Evolutionary conservation across 2,797 vertebrate genomes (phyloP), one percentile per base, ranked within the genome.

Genomic region (Meriones psammophilus): DNA sequence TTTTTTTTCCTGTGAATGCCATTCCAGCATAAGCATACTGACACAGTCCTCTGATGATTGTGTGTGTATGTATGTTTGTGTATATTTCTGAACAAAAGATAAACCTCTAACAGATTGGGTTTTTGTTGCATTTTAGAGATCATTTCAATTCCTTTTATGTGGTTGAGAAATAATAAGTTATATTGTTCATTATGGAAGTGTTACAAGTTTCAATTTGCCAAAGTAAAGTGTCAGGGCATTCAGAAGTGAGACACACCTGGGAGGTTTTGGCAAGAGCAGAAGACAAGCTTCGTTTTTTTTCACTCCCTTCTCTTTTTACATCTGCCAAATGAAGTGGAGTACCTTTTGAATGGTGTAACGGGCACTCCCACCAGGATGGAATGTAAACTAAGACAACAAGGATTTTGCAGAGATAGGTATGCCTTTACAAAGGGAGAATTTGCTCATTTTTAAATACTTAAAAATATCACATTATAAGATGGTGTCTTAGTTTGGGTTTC

Each of bases 181-280:
- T 58, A 62, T 69, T 91, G 28, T 81, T 92, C 80, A 30, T 77
- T 96, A 92, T 94, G 71, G 46, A 96, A 92, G 85, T n/a, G 88
- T 68, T 46, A 69, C 79, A 94, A 89, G 95, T 88, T 96, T 28
- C 74, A 78, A 60, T 89, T 80, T 94, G 95, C 71, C 71, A 93
- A 91, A 92, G 81, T 79, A 30, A 84, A 89, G 60, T 81, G 30
- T 89, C 33, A 79, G 78, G 68, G 74, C 62, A 46, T n/a, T 58
- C 58, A 24, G 33, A 13, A 28, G 26, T 60, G 89, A 91, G 71
- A 56, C 66, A 69, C 71, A 81, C 86, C 56, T 3, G 18, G 76
- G 66, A 92, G 89, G 46, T 88, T 73, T 54, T 64, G 79, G 46
- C 95, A 87, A 77, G 66, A 36, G 39, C 10, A 14, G 10, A 56